Evolutionary conservation across 30 jellyfish, hydroid and myxozoan species (phyloP).

Genomic region (Hydractinia symbiolongicarpus): DNA sequence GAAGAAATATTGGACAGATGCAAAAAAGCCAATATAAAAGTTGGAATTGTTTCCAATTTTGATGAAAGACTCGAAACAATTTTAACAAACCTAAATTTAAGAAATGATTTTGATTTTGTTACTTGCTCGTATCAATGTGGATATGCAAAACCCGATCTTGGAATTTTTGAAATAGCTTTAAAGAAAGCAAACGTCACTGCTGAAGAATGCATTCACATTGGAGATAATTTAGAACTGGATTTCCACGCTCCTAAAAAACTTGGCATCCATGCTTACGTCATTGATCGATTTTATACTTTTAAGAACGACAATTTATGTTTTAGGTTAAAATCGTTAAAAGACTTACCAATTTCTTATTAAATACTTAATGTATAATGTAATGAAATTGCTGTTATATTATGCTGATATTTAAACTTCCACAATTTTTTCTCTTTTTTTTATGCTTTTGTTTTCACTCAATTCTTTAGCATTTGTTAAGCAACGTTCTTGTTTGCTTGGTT

Average conservation of each 20-base stretch:
- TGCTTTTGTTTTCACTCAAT: too few species aligned
- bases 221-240: slow-evolving; percentile 23
- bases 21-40: not conserved
- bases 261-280: slow-evolving; percentile 23
- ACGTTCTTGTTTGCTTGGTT: too few species aligned
- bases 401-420: too few species aligned
- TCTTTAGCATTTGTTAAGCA: too few species aligned
- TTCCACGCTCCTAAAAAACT: slow-evolving; percentile 14
- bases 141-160: slow-evolving; percentile 16
- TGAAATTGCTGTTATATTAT: not conserved
- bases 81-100: not conserved
- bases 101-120: slow-evolving; percentile 26
- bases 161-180: slow-evolving; percentile 4
- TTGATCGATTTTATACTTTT: not conserved
- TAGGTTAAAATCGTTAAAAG: not conserved
- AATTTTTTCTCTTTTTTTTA: too few species aligned
- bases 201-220: slow-evolving; percentile 17
- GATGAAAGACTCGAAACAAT: slow-evolving; percentile 23
- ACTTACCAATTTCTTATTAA: not conserved
- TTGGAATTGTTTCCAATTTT: slow-evolving; percentile 31
- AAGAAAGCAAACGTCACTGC: not conserved
- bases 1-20: not conserved
- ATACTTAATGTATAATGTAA: not conserved
- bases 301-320: not conserved
- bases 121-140: slow-evolving; percentile 10